These are phyloP conservation scores for Micronycteris hirsuta DNA, from an alignment of 2,113 vertebrate genomes.

Conservation along the genomic window DNA sequence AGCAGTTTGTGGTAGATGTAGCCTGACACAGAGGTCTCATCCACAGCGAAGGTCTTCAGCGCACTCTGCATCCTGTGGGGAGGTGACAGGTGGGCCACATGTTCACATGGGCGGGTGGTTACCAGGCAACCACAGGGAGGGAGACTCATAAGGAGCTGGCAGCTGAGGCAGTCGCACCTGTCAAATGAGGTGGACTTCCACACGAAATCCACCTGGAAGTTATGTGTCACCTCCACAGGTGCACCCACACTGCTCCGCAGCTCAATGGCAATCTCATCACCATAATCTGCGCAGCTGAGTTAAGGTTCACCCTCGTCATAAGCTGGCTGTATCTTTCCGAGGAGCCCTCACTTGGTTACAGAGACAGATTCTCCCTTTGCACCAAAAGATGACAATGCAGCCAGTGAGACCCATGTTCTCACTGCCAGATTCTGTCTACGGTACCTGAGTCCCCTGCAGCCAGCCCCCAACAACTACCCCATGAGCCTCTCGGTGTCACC, in stretches of 20 bases:
- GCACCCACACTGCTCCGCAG: slow-evolving; percentile 96
- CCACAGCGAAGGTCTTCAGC: slow-evolving; percentile 96
- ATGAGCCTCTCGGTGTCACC: not conserved
- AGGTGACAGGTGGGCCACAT: not conserved
- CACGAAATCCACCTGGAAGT: slow-evolving; percentile 99
- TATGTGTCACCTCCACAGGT: slow-evolving; percentile 96
- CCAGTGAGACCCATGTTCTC: not conserved
- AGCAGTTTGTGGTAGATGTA: slow-evolving; percentile 99
- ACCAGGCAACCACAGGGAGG: not conserved
- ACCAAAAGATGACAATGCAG: not conserved
- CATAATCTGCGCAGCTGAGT: slow-evolving; percentile 91
- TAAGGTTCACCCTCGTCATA: slow-evolving; percentile 81
- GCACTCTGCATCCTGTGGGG: slow-evolving; percentile 95
- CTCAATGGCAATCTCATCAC: slow-evolving; percentile 98
- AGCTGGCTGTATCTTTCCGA: not conserved
- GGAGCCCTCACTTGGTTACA: not conserved
- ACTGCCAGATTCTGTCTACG: rapidly evolving
- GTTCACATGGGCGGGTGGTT: not conserved
- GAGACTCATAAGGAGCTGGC: not conserved
- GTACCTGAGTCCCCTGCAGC: not conserved
- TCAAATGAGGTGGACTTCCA: slow-evolving; percentile 99
- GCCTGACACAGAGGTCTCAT: slow-evolving; percentile 97
- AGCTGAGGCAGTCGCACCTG: slow-evolving; percentile 79
- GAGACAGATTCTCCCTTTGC: not conserved
- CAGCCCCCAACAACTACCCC: not conserved